Base-by-base conservation (phyloP, 1,140 invertebrate species). In the Myzus persicae region DNA sequence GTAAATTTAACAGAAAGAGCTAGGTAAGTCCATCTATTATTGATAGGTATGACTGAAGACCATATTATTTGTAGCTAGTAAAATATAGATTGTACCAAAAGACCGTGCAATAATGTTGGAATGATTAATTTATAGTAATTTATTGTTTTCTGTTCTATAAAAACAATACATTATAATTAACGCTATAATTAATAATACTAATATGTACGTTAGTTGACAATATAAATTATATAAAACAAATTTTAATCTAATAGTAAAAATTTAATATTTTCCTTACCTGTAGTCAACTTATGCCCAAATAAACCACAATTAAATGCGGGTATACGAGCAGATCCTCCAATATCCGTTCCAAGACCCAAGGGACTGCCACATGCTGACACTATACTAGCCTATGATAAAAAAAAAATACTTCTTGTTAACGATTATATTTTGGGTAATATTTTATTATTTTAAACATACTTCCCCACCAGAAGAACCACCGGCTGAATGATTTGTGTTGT, bases 221-320 rank as follows among this genome's bases (percentile, higher is more conserved):
- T 76, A 6, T 18, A 5, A n/a, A 67, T 67, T 14, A 67, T 67
- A 67, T 31, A 4, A 31, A 76, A 76, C 2, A 36, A 18, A 18
- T 76, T n/a, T 76, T 3, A 18, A 67, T 67, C 4, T 18, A 3
- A 59, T 76, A 76, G 9, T 5, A 76, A n/a, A 18, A 31, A 44
- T n/a, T 87, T 22, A 44, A 7, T 48, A 88, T 48, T 48, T 54
- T 51, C 93, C 38, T 95, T 95, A 95, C 97, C 97, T 94, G 96
- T 96, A 20, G 97, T 98, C 9, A 98, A 97, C 95, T 99, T 99
- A 94, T 99, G 97, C 5, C 98, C 99, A 95, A 97, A 99, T 88
- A 99, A 96, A 76, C 99, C 99, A 96, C 98, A 99, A 95, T 98
- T 99, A 94, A 98, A 99, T 3, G 98, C 96, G 6, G 99, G 99